These are phyloP conservation scores for Colaptes auratus DNA, from an alignment of 2,113 vertebrate species.

Conservation along the genomic window DNA sequence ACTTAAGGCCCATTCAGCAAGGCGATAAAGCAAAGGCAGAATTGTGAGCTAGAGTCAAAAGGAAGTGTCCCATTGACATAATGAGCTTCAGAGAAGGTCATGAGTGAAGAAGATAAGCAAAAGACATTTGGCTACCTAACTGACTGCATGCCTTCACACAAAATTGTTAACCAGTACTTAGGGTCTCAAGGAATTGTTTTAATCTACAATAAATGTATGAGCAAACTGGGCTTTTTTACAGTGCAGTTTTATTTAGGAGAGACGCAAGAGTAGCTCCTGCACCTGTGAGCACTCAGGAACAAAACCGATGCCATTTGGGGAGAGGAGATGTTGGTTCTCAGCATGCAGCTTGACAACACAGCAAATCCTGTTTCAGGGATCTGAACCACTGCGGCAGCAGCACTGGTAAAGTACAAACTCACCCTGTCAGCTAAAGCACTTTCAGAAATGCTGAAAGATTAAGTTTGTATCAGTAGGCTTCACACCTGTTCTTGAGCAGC, in stretches of 20 bases:
- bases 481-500: background rate
- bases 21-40: background rate
- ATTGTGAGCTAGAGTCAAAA: constrained; percentile 14
- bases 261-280: background rate
- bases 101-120: background rate
- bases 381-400: background rate
- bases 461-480: background rate
- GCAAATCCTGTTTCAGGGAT: background rate
- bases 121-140: background rate
- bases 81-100: background rate
- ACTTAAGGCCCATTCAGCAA: constrained; percentile 28
- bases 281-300: background rate
- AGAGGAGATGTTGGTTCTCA: background rate
- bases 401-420: background rate
- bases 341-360: rapidly evolving
- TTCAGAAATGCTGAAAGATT: background rate
- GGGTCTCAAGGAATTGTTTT: background rate
- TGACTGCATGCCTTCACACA: background rate
- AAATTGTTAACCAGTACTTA: background rate
- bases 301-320: background rate
- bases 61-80: constrained; percentile 7
- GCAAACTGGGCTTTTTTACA: background rate
- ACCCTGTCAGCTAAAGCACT: background rate
- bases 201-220: background rate
- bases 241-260: background rate